These are phyloP conservation scores for Epicauta chinensis DNA, from an alignment of 1,140 invertebrate genomes.

Conservation along the genomic window DNA sequence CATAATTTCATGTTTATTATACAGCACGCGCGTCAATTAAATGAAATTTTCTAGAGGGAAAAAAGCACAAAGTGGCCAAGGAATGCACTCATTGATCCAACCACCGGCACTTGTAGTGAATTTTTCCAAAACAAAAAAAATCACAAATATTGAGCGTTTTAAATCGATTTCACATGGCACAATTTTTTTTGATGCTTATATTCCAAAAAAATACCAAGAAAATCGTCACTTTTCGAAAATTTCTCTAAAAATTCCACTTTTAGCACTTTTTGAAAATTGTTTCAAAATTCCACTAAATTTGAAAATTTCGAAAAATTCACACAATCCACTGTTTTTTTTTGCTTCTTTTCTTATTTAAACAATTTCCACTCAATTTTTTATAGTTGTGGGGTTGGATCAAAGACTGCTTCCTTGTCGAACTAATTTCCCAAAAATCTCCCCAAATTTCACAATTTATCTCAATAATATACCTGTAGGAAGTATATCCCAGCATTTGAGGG, in stretches of 20 bases:
- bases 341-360: too few relatives aligned
- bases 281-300: too few relatives aligned
- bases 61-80: background rate
- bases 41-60: background rate
- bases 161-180: too few relatives aligned
- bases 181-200: background rate
- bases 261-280: conserved; percentile 11
- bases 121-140: too few relatives aligned
- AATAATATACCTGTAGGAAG: conserved; percentile 41
- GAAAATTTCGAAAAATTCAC: too few relatives aligned
- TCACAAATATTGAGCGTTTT: too few relatives aligned
- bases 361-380: too few relatives aligned
- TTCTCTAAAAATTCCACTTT: conserved; percentile 4
- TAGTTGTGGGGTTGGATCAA: too few relatives aligned
- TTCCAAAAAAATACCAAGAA: background rate
- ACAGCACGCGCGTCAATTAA: conserved; percentile 7
- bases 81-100: background rate
- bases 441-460: too few relatives aligned
- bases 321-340: too few relatives aligned
- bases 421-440: too few relatives aligned
- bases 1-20: conserved; percentile 12
- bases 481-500: conserved; percentile 45
- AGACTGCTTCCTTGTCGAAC: too few relatives aligned
- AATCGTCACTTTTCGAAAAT: background rate
- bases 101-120: conserved; percentile 4